Conservation (phyloP, 1,140 invertebrate genomes). For the Zaprionus kolodkinae region DNA sequence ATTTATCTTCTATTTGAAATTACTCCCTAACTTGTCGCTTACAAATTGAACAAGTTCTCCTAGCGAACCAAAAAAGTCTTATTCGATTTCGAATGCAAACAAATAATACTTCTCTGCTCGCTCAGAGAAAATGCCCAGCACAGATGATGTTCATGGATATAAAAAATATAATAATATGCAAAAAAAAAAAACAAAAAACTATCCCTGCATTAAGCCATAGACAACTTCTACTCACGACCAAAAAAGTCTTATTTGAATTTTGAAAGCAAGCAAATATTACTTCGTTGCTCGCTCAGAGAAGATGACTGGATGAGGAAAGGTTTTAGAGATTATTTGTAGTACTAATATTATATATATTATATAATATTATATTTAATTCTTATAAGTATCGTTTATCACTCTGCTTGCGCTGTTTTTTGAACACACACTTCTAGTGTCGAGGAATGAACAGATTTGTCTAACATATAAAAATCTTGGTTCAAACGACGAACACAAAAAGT, state of each 20-base stretch:
- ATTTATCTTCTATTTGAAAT: too few species aligned
- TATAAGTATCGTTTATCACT: too few species aligned
- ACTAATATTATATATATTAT: too few species aligned
- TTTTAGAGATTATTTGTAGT: too few species aligned
- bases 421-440: conserved; percentile 60
- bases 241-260: conserved; percentile 62
- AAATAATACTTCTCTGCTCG: conserved; percentile 45
- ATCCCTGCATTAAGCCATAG: not conserved
- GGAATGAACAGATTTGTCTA: conserved; percentile 68
- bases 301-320: conserved; percentile 4
- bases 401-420: conserved; percentile 3
- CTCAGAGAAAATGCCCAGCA: conserved; percentile 32
- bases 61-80: conserved; percentile 44
- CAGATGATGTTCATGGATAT: not conserved
- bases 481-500: conserved; percentile 65
- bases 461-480: conserved; percentile 50
- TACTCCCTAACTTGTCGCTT: too few species aligned
- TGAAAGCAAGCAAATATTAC: conserved; percentile 53
- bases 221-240: conserved; percentile 56
- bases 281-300: conserved; percentile 56
- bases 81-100: conserved; percentile 29
- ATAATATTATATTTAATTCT: too few species aligned
- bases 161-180: not conserved
- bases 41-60: conserved; percentile 22
- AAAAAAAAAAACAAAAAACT: too few species aligned